Evolutionary conservation across 2,888 invertebrate species (phyloP), one percentile per base, ranked within the genome.

Genomic region (Noctua janthina): DNA sequence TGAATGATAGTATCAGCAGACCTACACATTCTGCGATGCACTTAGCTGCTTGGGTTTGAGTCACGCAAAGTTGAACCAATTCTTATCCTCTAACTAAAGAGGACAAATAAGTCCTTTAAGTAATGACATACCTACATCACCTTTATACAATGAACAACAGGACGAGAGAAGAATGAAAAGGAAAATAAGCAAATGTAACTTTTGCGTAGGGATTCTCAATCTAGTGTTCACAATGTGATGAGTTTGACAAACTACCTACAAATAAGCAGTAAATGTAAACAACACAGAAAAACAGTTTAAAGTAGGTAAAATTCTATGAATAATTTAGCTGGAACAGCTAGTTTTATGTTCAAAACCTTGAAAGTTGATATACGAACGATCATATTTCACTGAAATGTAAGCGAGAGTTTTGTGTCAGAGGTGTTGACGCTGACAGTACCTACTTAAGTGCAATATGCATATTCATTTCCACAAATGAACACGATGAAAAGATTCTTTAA

Each of bases 401-500:
- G 68, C 56, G 29, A 68, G 54, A 64, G 74, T 81, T 70, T 77
- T 76, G 66, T 71, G 62, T 59, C 17, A 23, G 71, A 79, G 35
- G 54, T 76, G 72, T 70, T 78, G 74, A 79, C 43, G 69, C 23
- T 64, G 79, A 71, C 70, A 54, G 64, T 66, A 64, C 43, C 76
- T 69, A 54, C n/a, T 51, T 68, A 46, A 71, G 62, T 74, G 43
- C 54, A 84, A 73, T 49, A 90, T 87, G 79, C 83, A 82, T 84
- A 82, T 82, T 89, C 81, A 88, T 87, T 86, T 83, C 76, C 73
- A 75, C 76, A 87, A 82, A 83, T 84, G 79, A 78, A 67, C 79
- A 87, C 87, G 88, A 92, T 91, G 88, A 88, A 92, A 91, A 91
- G 90, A 88, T 85, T 90, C 86, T 86, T 87, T 90, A 90, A 91